Base-by-base conservation (phyloP, 2,888 invertebrate genomes). In the Microctonus brassicae region DNA sequence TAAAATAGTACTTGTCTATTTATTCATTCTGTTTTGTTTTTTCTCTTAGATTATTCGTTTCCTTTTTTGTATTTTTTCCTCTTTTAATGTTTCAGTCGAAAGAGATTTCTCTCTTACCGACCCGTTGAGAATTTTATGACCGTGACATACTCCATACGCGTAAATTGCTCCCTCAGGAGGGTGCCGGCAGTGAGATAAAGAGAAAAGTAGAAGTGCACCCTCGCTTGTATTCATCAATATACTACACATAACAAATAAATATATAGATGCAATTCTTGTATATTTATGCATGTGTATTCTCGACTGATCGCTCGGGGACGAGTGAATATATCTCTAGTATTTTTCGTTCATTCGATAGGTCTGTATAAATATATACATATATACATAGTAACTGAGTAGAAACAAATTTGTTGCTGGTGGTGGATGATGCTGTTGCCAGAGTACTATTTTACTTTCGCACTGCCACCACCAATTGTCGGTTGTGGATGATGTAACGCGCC, bases 401-500 rank as follows among this genome's bases (percentile, higher is more conserved):
- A 83, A 83, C 80, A 80, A 85, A 86, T 86, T 83, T 80, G 78
- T 80, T 77, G 78, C 76, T 73, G 75, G 70, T 53, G 5, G 47
- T 47, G 47, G 13, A 39, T 39, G 39, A 3, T 39, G 47, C 47
- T 4, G 47, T 47, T 17, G 7, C 7, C 17, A 47, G 9, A 47
- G 17, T 47, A 47, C 47, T 36, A 1, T 47, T n/a, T 17, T 17
- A 9, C 17, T 47, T 17, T 47, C 20, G 17, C 20, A 17, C 47
- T 47, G 47, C 47, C 47, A 47, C 47, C 17, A 47, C 47, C 47
- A 17, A 9, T 47, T 47, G 47, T 47, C 47, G 47, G 17, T 47
- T 60, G 66, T 63, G 73, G 80, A 81, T 84, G 86, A 86, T 86
- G 83, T 83, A 85, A 82, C 77, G 81, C 82, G 77, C 73, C 73